phyloP scores from a whole-genome alignment of 2,797 vertebrate genomes.

The Linurgus olivaceus region DNA sequence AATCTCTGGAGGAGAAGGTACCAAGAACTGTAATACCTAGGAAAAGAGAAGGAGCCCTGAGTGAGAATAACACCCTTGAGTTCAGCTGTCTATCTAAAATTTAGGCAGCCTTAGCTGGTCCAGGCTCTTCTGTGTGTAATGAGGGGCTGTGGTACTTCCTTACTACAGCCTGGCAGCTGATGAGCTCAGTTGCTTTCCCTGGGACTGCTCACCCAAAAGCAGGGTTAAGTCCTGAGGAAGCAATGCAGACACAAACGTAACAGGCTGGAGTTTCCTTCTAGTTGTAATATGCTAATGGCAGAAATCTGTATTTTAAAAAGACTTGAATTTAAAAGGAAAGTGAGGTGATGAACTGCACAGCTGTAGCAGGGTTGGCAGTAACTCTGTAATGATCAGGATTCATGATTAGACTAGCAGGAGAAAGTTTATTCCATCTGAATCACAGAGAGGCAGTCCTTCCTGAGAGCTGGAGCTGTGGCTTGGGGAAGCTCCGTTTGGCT shows the following conservation, averaged over 20 bases:
- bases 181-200: not conserved
- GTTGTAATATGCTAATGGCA: not conserved
- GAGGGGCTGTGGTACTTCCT: not conserved
- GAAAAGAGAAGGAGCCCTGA: not conserved
- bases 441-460: not conserved
- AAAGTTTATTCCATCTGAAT: not conserved
- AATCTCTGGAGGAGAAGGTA: not conserved
- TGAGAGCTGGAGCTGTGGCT: not conserved
- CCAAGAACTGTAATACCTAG: not conserved
- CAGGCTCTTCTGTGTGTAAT: not conserved
- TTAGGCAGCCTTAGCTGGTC: not conserved
- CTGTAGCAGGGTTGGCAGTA: not conserved
- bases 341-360: not conserved
- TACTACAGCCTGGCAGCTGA: not conserved
- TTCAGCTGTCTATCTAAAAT: not conserved
- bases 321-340: not conserved
- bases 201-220: not conserved
- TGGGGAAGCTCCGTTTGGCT: not conserved
- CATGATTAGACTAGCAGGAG: not conserved
- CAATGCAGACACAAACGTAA: not conserved
- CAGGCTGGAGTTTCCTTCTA: not conserved
- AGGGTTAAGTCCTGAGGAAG: not conserved
- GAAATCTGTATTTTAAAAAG: not conserved
- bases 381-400: not conserved
- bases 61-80: not conserved